Base-by-base conservation (phyloP, 2,113 vertebrate genomes). In the Poicephalus gulielmi region DNA sequence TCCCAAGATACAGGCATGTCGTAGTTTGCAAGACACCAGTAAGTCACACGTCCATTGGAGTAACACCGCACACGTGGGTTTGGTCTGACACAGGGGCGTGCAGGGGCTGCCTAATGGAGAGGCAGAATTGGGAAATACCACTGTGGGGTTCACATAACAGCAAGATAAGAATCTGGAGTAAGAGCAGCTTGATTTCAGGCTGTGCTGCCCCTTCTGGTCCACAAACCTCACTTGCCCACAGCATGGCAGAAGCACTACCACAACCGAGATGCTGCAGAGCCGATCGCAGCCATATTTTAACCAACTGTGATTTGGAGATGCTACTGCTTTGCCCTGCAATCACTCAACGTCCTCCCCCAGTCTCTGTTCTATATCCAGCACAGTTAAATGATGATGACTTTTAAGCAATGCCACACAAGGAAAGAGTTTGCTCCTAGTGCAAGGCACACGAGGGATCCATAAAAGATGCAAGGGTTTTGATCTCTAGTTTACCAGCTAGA, bases 391-490 rank as follows among this genome's bases (percentile, higher is more conserved):
- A 91, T 64, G 70, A 82, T 87, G 88, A 78, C 69, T 91, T 93
- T 93, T 60, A 92, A 92, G 89, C 83, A 82, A 82, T 92, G 89
- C 83, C 91, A 92, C 92, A 91, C 89, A 89, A 96, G 94, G 95
- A 96, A 97, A 64, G 89, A 92, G 95, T 94, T 97, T 96, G 89
- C 89, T 94, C 52, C 71, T 25, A 73, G 47, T 24, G 39, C 86
- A 94, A 91, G 52, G 74, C 84, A 91, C 96, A 95, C 57, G 1
- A 95, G 96, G 96, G 89, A 95, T 68, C 31, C 83, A 96, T 96
- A 97, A 94, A 96, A 95, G 83, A 95, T 84, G 86, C 88, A 92
- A 91, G 69, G 81, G 87, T 94, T 97, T 97, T 97, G 95, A 96
- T 95, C 86, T 96, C 84, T 31, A 91, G 83, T 95, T 96, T 95